A percentile compares a stretch with the other conserved stretches of the same genome.
These are phyloP conservation scores for Lamellibrachia luymesi DNA, from an alignment of 1,140 invertebrate genomes.

Conservation along the genomic window DNA sequence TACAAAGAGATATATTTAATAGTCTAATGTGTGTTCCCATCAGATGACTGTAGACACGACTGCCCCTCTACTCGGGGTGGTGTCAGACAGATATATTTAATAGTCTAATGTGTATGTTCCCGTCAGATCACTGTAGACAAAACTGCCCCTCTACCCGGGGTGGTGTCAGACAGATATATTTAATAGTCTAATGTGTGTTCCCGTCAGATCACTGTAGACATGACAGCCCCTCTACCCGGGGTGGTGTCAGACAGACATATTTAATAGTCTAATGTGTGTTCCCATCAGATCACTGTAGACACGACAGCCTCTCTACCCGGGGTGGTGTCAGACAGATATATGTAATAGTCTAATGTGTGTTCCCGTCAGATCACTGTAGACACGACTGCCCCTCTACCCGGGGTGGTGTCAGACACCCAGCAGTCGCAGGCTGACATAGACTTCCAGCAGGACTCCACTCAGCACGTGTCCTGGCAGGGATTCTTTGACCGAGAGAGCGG, in stretches of 20 bases:
- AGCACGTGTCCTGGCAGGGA: not conserved
- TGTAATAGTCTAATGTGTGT: not conserved
- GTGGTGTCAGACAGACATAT: too few relatives aligned
- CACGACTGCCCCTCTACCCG: not conserved
- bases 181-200: not conserved
- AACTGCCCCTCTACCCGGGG: not conserved
- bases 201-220: not conserved
- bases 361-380: not conserved
- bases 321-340: not conserved
- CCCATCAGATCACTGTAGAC: too few relatives aligned
- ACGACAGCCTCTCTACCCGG: not conserved
- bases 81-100: too few relatives aligned
- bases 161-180: not conserved
- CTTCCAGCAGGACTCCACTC: conserved; percentile 1
- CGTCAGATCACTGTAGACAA: conserved; percentile 12
- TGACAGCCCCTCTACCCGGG: too few relatives aligned
- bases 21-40: too few relatives aligned
- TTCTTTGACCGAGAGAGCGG: not conserved
- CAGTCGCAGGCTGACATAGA: not conserved
- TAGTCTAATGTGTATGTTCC: not conserved
- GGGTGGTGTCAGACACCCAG: not conserved
- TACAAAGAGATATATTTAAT: not conserved
- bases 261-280: too few relatives aligned
- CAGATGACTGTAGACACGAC: conserved; percentile 11
- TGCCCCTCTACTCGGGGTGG: not conserved